Percentiles rank a stretch among this genome's conserved stretches.
Conservation (phyloP, 2,888 invertebrate genomes). For the Tenthredo scrophulariae region DNA sequence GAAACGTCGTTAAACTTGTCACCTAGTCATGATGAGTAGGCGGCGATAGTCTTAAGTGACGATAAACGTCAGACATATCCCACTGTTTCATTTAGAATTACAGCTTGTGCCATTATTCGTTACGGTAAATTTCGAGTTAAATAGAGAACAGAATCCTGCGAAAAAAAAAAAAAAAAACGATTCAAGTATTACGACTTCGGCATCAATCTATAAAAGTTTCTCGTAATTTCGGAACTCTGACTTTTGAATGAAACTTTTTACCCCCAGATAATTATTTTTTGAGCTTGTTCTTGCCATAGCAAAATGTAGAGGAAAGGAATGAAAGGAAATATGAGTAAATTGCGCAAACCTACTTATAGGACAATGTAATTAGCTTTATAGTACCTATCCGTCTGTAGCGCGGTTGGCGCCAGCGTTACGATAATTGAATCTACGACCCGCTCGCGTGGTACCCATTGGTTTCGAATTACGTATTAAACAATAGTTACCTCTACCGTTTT, state of each 20-base stretch:
- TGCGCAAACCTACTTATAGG: conserved; percentile 19
- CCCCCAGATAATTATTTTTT: too few species aligned
- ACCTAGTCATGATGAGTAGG: background rate
- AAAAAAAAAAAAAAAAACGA: background rate
- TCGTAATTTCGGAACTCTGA: background rate
- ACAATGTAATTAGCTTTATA: conserved; percentile 26
- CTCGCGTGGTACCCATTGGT: conserved; percentile 25
- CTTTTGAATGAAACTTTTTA: background rate
- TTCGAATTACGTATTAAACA: conserved; percentile 42
- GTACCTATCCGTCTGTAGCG: background rate
- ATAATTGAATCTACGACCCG: conserved; percentile 44
- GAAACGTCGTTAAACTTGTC: conserved; percentile 15
- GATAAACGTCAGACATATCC: conserved; percentile 25
- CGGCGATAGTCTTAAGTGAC: background rate
- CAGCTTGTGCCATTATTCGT: background rate
- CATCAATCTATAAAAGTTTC: background rate
- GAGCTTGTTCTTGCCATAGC: background rate
- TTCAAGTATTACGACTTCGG: background rate
- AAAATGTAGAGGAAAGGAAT: background rate
- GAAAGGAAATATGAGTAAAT: background rate
- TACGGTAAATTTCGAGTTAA: too few species aligned
- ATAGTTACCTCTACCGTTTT: background rate
- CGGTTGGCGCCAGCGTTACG: conserved; percentile 1
- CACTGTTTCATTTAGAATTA: background rate
- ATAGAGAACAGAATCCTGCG: background rate